Evolutionary conservation across 2,888 invertebrate species (phyloP), one percentile per base, ranked within the genome.

Genomic region (Heliconius aoede): DNA sequence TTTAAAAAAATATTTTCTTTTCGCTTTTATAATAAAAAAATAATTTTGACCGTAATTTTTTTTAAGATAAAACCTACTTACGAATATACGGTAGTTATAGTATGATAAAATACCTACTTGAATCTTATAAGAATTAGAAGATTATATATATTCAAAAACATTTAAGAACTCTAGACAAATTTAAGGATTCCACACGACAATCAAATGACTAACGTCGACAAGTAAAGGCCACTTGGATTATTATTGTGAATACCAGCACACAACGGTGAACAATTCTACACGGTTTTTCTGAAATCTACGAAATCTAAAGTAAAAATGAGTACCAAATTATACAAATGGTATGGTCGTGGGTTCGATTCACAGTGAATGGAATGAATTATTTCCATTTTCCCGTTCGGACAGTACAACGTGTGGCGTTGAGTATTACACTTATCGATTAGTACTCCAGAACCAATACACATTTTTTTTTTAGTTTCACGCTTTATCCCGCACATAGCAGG

Each of bases 181-280:
- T 65, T 65, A 18, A 65, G 24, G 65, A 65, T 65, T 36, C 15
- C 15, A 65, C 13, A 64, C 36, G 65, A 40, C 36, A 65, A 55
- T 40, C 15, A 40, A 24, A 65, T 65, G 36, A 65, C 65, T 65
- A 65, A 65, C 24, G 24, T 40, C 36, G 36, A 65, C n/a, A 18
- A 46, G 65, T 7, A 65, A 65, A 65, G 65, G 65, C 40, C 65
- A 65, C 40, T 24, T 36, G 36, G 24, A 65, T 65, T 64, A 24
- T 64, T 64, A 36, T 36, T 65, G 36, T 65, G 65, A 65, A 65
- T 65, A 36, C 24, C 24, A 18, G 24, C 65, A 26, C 18, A 65
- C 36, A 40, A 36, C n/a, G 64, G 36, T 65, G 65, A 36, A 65
- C 24, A 26, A 65, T 18, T 65, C 65, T 15, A 40, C 40, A 65